phyloP scores from a whole-genome alignment of 1,140 invertebrate species.

The Helicoverpa zea region DNA sequence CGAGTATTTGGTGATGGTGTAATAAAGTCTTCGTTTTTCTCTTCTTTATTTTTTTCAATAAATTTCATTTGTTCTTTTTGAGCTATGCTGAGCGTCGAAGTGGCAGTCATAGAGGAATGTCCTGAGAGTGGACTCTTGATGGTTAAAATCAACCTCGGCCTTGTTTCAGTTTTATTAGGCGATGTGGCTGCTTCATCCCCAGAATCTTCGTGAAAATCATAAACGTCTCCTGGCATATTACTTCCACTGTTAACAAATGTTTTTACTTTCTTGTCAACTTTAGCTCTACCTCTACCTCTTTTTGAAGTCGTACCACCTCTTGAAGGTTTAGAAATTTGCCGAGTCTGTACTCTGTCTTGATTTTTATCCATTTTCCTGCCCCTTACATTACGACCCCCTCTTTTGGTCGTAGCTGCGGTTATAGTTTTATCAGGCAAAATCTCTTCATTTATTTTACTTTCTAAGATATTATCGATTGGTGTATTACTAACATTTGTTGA shows the following conservation, averaged over 20 bases:
- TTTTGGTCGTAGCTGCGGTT: slow-evolving; percentile 65
- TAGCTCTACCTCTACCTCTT: slow-evolving; percentile 85
- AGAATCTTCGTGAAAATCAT: slow-evolving; percentile 94
- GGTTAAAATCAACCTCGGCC: slow-evolving; percentile 92
- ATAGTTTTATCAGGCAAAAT: slow-evolving; percentile 56
- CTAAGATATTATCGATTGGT: slow-evolving; percentile 33
- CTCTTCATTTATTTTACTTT: slow-evolving; percentile 63
- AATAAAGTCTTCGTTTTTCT: slow-evolving; percentile 89
- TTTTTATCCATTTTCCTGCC: slow-evolving; percentile 86
- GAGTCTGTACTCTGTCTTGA: slow-evolving; percentile 85
- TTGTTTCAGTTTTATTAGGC: slow-evolving; percentile 85
- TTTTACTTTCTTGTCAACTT: slow-evolving; percentile 87
- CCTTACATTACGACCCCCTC: slow-evolving; percentile 85
- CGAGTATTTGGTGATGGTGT: slow-evolving; percentile 89
- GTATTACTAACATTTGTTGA: not conserved
- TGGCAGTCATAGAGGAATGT: slow-evolving; percentile 71
- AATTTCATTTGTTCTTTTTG: slow-evolving; percentile 73
- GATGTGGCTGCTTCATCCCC: slow-evolving; percentile 89
- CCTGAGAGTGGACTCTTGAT: slow-evolving; percentile 90
- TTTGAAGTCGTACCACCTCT: slow-evolving; percentile 86
- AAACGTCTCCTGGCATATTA: slow-evolving; percentile 90
- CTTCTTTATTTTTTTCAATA: slow-evolving; percentile 85
- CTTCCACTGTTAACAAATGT: slow-evolving; percentile 81
- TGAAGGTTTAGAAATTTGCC: slow-evolving; percentile 87
- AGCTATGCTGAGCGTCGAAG: slow-evolving; percentile 76